Evolutionary conservation across 2,888 invertebrate genomes (phyloP).

Genomic region (Priapulus caudatus): DNA sequence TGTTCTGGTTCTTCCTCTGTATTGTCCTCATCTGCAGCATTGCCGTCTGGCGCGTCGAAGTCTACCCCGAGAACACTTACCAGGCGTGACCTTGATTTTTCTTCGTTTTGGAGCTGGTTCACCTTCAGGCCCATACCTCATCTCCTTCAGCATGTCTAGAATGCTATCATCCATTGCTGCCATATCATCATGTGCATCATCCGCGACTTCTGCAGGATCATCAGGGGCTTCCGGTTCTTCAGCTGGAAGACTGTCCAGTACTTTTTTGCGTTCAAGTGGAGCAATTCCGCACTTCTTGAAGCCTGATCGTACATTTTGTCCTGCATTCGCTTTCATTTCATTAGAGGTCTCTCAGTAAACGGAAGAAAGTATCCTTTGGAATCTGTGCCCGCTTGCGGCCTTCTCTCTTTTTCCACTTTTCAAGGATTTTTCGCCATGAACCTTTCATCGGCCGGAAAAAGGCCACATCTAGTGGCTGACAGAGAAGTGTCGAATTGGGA

Average conservation of each 20-base stretch:
- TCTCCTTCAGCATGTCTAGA: not conserved
- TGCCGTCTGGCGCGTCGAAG: too few species aligned
- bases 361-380: not conserved
- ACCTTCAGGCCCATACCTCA: not conserved
- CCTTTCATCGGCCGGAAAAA: constrained; percentile 30
- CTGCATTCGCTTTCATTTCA: not conserved
- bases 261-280: constrained; percentile 8
- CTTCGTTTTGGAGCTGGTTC: not conserved
- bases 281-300: constrained; percentile 5
- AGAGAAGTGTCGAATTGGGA: constrained; percentile 30
- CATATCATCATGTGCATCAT: not conserved
- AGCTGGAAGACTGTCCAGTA: constrained; percentile 6
- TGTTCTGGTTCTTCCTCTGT: too few species aligned
- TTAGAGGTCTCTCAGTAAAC: not conserved
- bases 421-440: too few species aligned
- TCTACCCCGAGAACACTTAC: too few species aligned
- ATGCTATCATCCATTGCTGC: not conserved
- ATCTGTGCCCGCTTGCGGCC: not conserved
- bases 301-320: constrained; percentile 4
- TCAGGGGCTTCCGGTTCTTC: not conserved
- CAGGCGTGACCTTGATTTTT: too few species aligned
- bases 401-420: constrained; percentile 21
- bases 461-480: constrained; percentile 34
- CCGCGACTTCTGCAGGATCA: not conserved
- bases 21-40: too few species aligned